Evolutionary conservation across 1,140 invertebrate species (phyloP).

Genomic region (Bombus difficillimus): DNA sequence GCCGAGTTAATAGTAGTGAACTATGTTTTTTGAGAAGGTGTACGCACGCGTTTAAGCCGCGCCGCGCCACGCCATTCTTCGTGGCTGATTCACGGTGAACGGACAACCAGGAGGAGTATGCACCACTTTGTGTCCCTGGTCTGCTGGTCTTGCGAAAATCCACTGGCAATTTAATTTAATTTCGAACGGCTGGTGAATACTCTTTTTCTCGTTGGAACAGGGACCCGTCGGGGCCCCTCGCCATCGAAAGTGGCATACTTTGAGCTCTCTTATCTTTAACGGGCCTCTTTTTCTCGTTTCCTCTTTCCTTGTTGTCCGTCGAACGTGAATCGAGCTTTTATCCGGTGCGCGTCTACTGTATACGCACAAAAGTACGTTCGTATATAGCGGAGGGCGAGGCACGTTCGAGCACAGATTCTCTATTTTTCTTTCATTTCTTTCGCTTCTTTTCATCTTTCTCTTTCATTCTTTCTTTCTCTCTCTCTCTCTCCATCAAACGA

Average conservation of each 20-base stretch:
- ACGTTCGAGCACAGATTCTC: conserved; percentile 44
- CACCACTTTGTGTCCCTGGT: neutral
- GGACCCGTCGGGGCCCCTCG: too few relatives aligned
- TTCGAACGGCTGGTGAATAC: neutral
- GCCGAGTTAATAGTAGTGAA: conserved; percentile 71
- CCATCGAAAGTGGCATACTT: conserved; percentile 17
- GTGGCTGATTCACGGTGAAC: conserved; percentile 12
- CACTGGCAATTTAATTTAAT: conserved; percentile 3
- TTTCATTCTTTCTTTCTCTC: neutral
- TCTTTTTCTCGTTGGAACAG: neutral
- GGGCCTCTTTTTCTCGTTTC: conserved; percentile 4
- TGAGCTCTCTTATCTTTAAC: conserved; percentile 8
- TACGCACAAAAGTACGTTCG: conserved; percentile 43
- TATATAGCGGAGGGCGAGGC: conserved; percentile 46
- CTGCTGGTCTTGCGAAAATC: conserved; percentile 7
- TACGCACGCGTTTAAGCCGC: conserved; percentile 13
- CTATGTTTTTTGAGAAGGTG: conserved; percentile 43
- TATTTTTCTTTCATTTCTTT: conserved; percentile 18
- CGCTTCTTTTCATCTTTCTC: neutral
- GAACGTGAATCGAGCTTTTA: conserved; percentile 45
- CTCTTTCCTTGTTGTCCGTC: neutral
- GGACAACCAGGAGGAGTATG: neutral
- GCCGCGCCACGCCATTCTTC: conserved; percentile 13
- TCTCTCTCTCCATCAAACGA: conserved; percentile 7
- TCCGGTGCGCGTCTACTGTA: conserved; percentile 28